A percentile compares a stretch with the other conserved stretches of the same genome.
These are phyloP conservation scores for Ophion ventricosus DNA, from an alignment of 2,888 invertebrate species.

Conservation along the genomic window DNA sequence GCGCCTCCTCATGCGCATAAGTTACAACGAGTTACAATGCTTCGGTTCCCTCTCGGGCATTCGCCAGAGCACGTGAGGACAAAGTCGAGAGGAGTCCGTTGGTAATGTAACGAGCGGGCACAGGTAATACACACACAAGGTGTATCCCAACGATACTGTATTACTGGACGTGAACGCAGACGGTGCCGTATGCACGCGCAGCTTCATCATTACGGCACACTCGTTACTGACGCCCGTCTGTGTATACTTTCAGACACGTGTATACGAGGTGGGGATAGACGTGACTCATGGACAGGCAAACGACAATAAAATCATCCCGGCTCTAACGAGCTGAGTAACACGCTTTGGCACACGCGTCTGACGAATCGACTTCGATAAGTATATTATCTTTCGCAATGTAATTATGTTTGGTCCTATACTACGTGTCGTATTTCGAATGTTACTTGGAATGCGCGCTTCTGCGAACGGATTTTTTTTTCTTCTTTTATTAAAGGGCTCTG, in stretches of 20 bases:
- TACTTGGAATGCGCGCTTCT: not conserved
- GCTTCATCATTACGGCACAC: constrained; percentile 9
- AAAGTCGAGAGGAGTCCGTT: constrained; percentile 56
- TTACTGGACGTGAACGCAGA: constrained; percentile 2
- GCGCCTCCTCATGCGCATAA: constrained; percentile 52
- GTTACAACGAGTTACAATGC: constrained; percentile 62
- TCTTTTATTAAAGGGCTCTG: not conserved
- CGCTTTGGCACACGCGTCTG: constrained; percentile 37
- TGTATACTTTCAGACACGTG: not conserved
- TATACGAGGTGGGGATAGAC: constrained; percentile 5
- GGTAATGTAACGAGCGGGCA: constrained; percentile 35
- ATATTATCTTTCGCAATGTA: too few relatives aligned
- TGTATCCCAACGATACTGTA: constrained; percentile 43
- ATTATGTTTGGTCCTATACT: too few relatives aligned
- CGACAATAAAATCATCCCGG: constrained; percentile 39
- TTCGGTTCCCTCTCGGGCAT: constrained; percentile 50
- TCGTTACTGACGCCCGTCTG: not conserved
- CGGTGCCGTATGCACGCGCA: constrained; percentile 17
- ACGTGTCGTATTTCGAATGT: too few relatives aligned
- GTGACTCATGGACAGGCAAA: constrained; percentile 50
- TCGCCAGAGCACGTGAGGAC: constrained; percentile 61
- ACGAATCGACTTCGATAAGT: constrained; percentile 29
- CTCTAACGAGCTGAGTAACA: constrained; percentile 57
- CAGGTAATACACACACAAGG: constrained; percentile 33
- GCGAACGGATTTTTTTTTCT: not conserved